A percentile compares a stretch with the other conserved stretches of the same genome.
These are phyloP conservation scores for Galago senegalensis DNA, from an alignment of 2,797 vertebrate genomes.

Conservation along the genomic window DNA sequence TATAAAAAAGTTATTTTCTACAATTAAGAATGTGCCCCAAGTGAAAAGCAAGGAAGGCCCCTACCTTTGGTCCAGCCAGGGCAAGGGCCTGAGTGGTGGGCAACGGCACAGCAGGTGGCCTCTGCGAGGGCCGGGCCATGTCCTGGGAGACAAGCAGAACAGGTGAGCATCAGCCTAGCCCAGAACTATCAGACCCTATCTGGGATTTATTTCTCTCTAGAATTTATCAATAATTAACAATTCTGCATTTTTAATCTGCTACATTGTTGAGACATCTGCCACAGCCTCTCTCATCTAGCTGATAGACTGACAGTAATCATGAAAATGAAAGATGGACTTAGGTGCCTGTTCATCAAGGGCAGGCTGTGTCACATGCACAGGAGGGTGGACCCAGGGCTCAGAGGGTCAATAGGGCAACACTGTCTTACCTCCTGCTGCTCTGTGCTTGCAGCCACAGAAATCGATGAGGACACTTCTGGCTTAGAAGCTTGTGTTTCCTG, in stretches of 20 bases:
- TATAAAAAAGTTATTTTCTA: neutral
- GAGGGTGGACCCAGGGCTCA: conserved; percentile 36
- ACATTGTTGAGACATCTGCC: conserved; percentile 44
- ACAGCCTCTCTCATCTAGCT: conserved; percentile 75
- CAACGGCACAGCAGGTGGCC: conserved; percentile 87
- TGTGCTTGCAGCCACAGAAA: conserved; percentile 85
- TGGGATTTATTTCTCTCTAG: neutral
- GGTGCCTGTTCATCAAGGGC: conserved; percentile 60
- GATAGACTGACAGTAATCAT: conserved; percentile 60
- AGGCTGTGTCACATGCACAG: neutral
- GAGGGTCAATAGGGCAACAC: conserved; percentile 45
- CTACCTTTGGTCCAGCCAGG: conserved; percentile 92
- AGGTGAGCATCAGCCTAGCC: neutral
- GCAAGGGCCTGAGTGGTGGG: conserved; percentile 89
- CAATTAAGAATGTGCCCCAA: neutral
- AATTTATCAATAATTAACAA: conserved; percentile 7
- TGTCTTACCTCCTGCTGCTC: conserved; percentile 94
- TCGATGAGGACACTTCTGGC: conserved; percentile 90
- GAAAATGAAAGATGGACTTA: conserved; percentile 31
- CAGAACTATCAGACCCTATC: neutral
- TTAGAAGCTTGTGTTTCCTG: conserved; percentile 90
- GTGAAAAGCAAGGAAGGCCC: conserved; percentile 50
- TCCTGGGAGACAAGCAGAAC: conserved; percentile 89
- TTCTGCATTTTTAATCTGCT: conserved; percentile 61
- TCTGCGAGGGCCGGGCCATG: conserved; percentile 87